These are phyloP conservation scores for Heliconius hermathena DNA, from an alignment of 1,140 invertebrate genomes.

Conservation along the genomic window DNA sequence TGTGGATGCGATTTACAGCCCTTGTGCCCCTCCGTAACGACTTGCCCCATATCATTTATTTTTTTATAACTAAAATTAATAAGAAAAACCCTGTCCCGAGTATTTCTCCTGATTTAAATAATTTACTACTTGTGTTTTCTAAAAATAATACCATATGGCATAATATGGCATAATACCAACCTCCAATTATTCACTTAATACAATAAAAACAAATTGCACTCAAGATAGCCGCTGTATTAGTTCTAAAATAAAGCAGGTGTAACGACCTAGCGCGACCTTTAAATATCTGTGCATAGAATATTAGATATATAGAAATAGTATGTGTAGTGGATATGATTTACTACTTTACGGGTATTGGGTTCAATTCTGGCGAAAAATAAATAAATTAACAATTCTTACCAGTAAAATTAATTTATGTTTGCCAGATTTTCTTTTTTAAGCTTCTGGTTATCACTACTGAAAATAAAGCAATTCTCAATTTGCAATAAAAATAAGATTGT, in stretches of 20 bases:
- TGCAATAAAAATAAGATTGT: background rate
- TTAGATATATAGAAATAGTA: background rate
- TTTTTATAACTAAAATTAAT: no score
- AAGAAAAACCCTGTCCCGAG: no score
- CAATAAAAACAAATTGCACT: constrained; percentile 10
- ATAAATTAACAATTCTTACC: background rate
- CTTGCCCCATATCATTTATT: no score
- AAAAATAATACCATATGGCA: background rate
- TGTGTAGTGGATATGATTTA: background rate
- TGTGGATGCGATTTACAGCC: no score
- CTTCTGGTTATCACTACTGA: background rate
- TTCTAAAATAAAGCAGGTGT: constrained; percentile 27
- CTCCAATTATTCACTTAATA: constrained; percentile 26
- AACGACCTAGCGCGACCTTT: constrained; percentile 26
- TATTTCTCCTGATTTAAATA: no score
- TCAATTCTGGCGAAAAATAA: background rate
- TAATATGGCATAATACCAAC: constrained; percentile 23
- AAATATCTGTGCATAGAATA: constrained; percentile 14
- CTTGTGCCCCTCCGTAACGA: no score
- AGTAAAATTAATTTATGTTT: background rate
- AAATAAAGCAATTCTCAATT: background rate
- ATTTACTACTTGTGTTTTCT: background rate
- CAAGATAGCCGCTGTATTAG: constrained; percentile 10
- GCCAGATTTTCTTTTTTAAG: background rate
- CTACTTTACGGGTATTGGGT: background rate